Base-by-base conservation (phyloP, 1,140 invertebrate species). In the Macrostomum lignano region DNA sequence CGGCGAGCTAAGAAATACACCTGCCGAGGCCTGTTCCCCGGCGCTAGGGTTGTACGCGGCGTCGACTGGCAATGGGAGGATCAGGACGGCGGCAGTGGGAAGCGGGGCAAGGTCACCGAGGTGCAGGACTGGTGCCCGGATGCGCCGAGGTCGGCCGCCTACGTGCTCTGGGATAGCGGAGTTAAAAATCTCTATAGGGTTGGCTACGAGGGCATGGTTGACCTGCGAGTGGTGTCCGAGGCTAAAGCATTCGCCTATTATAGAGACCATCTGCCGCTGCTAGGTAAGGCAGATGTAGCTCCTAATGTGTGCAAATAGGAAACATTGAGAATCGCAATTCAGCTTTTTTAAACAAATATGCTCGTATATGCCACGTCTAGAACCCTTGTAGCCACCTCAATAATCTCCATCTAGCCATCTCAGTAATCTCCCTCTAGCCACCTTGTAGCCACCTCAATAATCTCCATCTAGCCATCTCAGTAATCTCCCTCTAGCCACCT, bases 91-190 rank as follows among this genome's bases (percentile, higher is more conserved):
- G 79, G 79, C 5, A 81, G 81, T 55, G 75, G 77, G 0, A 63
- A 77, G 21, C 60, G 79, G 37, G 82, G 82, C 7, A 91, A 91
- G 65, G 77, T 91, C 1, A 84, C 82, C 48, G 82, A 91, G 57
- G 69, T 93, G 10, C 30, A 91, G 62, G 82, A 94, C 52, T 94
- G 84, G 84, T 86, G 79, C 41, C 77, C 78, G 23, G 73, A 77
- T 2, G 84, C 78, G 52, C 81, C 81, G 17, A 63, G 81, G 32
- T 86, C 77, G 39, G 82, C 82, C 32, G 81, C 79, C n/a, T 91
- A 88, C 61, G 74, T 93, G 17, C 71, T 88, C 35, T 94, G 84
- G 84, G 84, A 94, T 53, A 86, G 81, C 66, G 78, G 81, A 28
- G 73, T 77, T 4, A 91, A 91, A 56, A 94, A 93, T 67, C 60